Percentiles rank a stretch among this genome's conserved stretches.
Evolutionary conservation across 2,888 invertebrate species (phyloP).

Genomic region (Eurois occulta): DNA sequence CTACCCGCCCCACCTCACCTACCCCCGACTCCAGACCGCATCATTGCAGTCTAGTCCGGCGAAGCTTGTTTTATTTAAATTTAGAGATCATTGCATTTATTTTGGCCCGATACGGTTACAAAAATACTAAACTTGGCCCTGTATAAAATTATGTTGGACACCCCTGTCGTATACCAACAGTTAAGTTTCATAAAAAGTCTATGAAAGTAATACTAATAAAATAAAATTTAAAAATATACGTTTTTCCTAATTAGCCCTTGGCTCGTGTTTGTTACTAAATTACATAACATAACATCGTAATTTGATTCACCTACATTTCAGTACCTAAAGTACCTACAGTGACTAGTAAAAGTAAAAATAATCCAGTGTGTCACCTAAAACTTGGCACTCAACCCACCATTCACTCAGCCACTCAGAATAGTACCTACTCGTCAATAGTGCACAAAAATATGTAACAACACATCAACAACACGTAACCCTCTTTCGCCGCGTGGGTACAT

Average conservation of each 20-base stretch:
- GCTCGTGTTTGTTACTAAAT: conserved; percentile 11
- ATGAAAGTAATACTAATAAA: background rate
- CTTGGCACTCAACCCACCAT: conserved; percentile 56
- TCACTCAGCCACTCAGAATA: conserved; percentile 58
- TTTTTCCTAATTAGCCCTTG: conserved; percentile 9
- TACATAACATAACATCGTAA: conserved; percentile 37
- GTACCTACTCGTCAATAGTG: conserved; percentile 50
- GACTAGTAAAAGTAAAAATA: conserved; percentile 60
- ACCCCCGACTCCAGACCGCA: too few species aligned
- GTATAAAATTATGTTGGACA: too few species aligned
- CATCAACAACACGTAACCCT: conserved; percentile 68
- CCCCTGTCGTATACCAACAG: background rate
- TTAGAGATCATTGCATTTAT: too few species aligned
- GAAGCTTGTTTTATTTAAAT: too few species aligned
- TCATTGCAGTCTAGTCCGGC: too few species aligned
- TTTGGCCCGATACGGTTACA: too few species aligned
- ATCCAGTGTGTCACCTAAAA: conserved; percentile 52
- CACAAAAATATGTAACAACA: conserved; percentile 65
- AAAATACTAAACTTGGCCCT: too few species aligned
- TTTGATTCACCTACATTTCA: conserved; percentile 56
- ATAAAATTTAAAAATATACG: background rate
- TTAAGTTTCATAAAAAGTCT: background rate
- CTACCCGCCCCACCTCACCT: too few species aligned
- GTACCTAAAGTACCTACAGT: conserved; percentile 32
- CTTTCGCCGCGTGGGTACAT: conserved; percentile 57